These are phyloP conservation scores for Schizopygopsis pylzovi DNA, from an alignment of 2,797 vertebrate genomes.

Conservation along the genomic window DNA sequence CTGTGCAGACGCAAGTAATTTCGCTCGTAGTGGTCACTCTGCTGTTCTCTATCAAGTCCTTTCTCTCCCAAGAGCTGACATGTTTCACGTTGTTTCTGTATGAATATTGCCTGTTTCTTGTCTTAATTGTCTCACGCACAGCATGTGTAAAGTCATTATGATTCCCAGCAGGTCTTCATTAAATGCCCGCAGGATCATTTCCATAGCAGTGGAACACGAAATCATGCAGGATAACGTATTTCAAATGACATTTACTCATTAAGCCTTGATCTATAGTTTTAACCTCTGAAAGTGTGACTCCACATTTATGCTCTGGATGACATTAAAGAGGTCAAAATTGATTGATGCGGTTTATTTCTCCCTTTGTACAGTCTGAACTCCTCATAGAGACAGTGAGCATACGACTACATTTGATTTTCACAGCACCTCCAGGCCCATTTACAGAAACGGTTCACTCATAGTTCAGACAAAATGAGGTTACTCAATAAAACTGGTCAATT, in stretches of 20 bases:
- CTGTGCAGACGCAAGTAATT: neutral
- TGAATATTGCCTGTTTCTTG: neutral
- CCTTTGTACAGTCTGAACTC: slow-evolving; percentile 78
- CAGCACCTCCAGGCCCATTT: slow-evolving; percentile 76
- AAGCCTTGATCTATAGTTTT: neutral
- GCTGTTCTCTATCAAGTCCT: neutral
- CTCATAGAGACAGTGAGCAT: slow-evolving; percentile 77
- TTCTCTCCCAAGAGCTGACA: neutral
- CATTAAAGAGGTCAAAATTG: slow-evolving; percentile 50
- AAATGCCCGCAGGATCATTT: neutral
- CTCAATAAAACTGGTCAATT: neutral
- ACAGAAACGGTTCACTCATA: slow-evolving; percentile 63
- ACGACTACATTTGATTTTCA: slow-evolving; percentile 74
- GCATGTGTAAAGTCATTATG: slow-evolving; percentile 3
- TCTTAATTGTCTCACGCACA: neutral
- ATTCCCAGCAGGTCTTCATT: slow-evolving; percentile 1
- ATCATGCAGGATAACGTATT: neutral
- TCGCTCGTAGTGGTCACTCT: neutral
- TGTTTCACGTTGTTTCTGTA: neutral
- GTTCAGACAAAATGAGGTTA: slow-evolving; percentile 10
- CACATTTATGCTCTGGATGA: slow-evolving; percentile 6
- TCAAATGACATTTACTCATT: slow-evolving; percentile 2
- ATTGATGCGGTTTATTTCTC: slow-evolving; percentile 78
- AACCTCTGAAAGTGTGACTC: neutral
- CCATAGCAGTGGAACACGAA: neutral